Conservation (phyloP, 2,797 vertebrate genomes). For the Acanthurus leucopareius region DNA sequence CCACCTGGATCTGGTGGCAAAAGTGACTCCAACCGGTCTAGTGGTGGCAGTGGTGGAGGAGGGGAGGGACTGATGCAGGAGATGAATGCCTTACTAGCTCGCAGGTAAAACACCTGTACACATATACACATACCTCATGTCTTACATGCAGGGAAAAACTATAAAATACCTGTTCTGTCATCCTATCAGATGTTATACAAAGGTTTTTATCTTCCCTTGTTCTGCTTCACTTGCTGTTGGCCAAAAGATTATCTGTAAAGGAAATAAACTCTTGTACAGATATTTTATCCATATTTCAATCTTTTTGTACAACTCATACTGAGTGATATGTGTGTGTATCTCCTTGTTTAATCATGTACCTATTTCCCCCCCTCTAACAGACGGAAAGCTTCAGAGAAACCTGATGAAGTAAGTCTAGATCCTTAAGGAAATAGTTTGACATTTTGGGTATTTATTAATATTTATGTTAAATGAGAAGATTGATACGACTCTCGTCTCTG, state of each 20-base stretch:
- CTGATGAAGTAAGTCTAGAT: slow-evolving; percentile 87
- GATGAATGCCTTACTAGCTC: slow-evolving; percentile 99
- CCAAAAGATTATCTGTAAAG: neutral
- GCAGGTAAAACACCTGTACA: slow-evolving; percentile 88
- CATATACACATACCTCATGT: slow-evolving; percentile 2
- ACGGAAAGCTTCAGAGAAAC: slow-evolving; percentile 99
- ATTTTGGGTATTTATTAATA: neutral
- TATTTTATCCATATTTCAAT: neutral
- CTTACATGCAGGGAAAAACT: neutral
- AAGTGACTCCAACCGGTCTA: slow-evolving; percentile 95
- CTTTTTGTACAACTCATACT: neutral
- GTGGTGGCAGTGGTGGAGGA: slow-evolving; percentile 89
- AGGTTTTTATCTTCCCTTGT: neutral
- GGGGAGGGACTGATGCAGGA: slow-evolving; percentile 99
- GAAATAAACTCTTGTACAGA: neutral
- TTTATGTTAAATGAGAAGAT: neutral
- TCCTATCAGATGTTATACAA: neutral
- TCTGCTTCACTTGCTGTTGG: neutral
- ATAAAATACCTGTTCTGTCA: slow-evolving; percentile 1
- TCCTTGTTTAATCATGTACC: slow-evolving; percentile 23
- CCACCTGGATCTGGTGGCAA: slow-evolving; percentile 92
- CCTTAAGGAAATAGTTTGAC: neutral
- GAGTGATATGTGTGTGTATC: slow-evolving; percentile 4
- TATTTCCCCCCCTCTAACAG: slow-evolving; percentile 75
- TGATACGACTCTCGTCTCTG: neutral